Evolutionary conservation across 1,140 invertebrate genomes (phyloP).

Genomic region (Aphidius gifuensis): DNA sequence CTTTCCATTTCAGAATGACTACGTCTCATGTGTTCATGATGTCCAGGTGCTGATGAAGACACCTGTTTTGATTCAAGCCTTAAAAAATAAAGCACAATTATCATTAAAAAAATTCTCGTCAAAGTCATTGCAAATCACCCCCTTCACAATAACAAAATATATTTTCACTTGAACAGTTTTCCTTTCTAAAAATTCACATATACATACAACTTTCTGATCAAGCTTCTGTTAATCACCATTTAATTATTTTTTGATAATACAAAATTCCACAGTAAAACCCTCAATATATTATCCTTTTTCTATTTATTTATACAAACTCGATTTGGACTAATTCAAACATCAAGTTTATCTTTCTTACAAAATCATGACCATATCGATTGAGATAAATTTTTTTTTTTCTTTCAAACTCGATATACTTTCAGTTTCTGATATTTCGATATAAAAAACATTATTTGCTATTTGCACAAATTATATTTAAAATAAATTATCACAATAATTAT

Average conservation of each 20-base stretch:
- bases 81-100: neutral
- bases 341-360: neutral
- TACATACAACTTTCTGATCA: conserved; percentile 15
- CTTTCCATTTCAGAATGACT: conserved; percentile 43
- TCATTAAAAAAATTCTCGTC: neutral
- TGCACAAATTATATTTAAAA: too few relatives aligned
- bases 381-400: too few relatives aligned
- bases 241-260: too few relatives aligned
- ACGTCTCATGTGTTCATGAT: conserved; percentile 42
- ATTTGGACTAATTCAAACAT: too few relatives aligned
- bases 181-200: conserved; percentile 13
- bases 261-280: neutral
- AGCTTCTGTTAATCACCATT: conserved; percentile 9
- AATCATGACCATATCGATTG: conserved; percentile 5
- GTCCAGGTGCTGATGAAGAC: conserved; percentile 27
- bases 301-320: too few relatives aligned
- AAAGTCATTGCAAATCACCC: too few relatives aligned
- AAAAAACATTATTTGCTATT: too few relatives aligned
- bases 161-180: conserved; percentile 19
- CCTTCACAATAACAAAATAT: conserved; percentile 15
- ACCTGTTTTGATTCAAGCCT: neutral
- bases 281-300: neutral
- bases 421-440: too few relatives aligned
- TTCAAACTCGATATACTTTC: too few relatives aligned
- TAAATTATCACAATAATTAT: too few relatives aligned